A percentile compares a stretch with the other conserved stretches of the same genome.
Evolutionary conservation across 2,888 invertebrate genomes (phyloP).

Genomic region (Meloe dianella): DNA sequence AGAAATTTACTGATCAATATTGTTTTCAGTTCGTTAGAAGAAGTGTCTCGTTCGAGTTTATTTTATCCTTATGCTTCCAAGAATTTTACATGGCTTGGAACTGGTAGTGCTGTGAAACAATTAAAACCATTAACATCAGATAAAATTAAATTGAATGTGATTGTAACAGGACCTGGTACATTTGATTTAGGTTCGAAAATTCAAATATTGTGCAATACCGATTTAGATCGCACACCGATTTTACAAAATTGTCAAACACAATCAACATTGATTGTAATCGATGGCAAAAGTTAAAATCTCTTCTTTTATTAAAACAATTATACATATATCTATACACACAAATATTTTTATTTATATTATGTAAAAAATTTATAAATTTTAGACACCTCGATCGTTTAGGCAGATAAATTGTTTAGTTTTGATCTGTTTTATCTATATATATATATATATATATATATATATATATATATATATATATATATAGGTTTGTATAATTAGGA

Average conservation of each 20-base stretch:
- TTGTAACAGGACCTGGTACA: slow-evolving; percentile 69
- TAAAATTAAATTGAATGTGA: slow-evolving; percentile 59
- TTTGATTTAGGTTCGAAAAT: slow-evolving; percentile 72
- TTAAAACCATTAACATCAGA: slow-evolving; percentile 52
- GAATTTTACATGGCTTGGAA: slow-evolving; percentile 56
- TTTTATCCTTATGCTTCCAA: slow-evolving; percentile 51
- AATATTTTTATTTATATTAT: no score
- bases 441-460: no score
- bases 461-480: no score
- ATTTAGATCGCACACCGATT: slow-evolving; percentile 42
- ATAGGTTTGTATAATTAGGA: no score
- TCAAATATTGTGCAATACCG: slow-evolving; percentile 59
- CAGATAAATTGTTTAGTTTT: no score
- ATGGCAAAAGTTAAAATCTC: slow-evolving; percentile 32
- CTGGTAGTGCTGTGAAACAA: slow-evolving; percentile 48
- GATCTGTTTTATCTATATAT: no score
- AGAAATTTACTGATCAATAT: slow-evolving; percentile 16
- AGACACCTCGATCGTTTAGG: no score
- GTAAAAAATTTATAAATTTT: no score
- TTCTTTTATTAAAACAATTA: slow-evolving; percentile 39
- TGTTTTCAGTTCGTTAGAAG: slow-evolving; percentile 20
- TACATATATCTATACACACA: slow-evolving; percentile 11
- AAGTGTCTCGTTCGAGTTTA: slow-evolving; percentile 30
- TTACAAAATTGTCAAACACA: slow-evolving; percentile 53
- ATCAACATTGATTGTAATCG: slow-evolving; percentile 51